These are phyloP conservation scores for Bellardia bayeri DNA, from an alignment of 2,888 invertebrate genomes.

Conservation along the genomic window DNA sequence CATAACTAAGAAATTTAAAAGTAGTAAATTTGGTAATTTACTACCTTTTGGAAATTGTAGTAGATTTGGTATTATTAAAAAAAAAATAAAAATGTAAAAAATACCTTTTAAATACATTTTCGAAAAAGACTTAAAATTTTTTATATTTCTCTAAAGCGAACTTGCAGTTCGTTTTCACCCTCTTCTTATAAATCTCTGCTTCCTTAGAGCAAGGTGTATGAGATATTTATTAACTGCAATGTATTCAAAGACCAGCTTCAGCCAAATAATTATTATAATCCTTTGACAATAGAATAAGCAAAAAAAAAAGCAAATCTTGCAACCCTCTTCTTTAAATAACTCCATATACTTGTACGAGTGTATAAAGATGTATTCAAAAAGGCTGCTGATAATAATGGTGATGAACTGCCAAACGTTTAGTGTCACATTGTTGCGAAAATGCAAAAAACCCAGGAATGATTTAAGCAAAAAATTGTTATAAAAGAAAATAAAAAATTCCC, in stretches of 20 bases:
- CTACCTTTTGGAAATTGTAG: too few relatives aligned
- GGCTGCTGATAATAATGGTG: constrained; percentile 31
- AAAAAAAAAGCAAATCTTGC: constrained; percentile 43
- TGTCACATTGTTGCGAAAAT: constrained; percentile 69
- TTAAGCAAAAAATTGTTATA: constrained; percentile 50
- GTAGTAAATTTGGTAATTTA: too few relatives aligned
- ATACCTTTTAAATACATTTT: too few relatives aligned
- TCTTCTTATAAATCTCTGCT: background rate
- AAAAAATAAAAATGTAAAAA: too few relatives aligned
- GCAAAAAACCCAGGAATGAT: constrained; percentile 45
- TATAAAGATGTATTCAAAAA: constrained; percentile 22
- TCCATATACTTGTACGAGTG: background rate
- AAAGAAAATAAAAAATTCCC: constrained; percentile 66
- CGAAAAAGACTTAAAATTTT: too few relatives aligned
- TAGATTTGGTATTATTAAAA: too few relatives aligned
- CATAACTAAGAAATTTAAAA: too few relatives aligned
- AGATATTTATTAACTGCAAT: background rate
- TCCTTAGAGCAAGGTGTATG: background rate
- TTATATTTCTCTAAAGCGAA: background rate
- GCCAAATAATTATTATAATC: constrained; percentile 61
- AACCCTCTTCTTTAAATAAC: constrained; percentile 69
- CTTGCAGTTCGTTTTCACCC: constrained; percentile 18
- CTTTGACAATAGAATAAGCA: constrained; percentile 67
- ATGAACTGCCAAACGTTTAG: constrained; percentile 61
- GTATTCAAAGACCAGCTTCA: constrained; percentile 47